Evolutionary conservation across 2,888 invertebrate genomes (phyloP), one percentile per base, ranked within the genome.

Genomic region (Nephrotoma appendiculata): DNA sequence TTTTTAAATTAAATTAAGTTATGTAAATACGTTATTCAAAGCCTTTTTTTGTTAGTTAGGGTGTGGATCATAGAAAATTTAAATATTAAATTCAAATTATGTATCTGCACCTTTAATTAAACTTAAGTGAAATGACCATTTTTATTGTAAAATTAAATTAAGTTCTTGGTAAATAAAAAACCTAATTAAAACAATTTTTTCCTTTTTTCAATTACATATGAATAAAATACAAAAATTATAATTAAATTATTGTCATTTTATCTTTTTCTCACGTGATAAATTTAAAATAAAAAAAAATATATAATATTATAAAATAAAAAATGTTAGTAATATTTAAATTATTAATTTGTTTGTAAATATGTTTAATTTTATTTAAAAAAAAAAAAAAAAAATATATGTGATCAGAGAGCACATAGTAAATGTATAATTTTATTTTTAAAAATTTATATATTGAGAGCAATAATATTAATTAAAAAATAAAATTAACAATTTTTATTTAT

Each of bases 1-100:
- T 90, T 98, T 98, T 93, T 97, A 93, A 93, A 87, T 87, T 45
- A 43, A 41, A 52, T 31, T 71, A 71, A 31, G 43, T 57, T 86
- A 87, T 83, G 86, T 86, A 87, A 86, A 87, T 86, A 86, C 41
- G 83, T 87, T 86, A 86, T 86, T 86, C 86, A 83, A 87, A 31
- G 19, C 71, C 31, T 71, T 71, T 71, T 71, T 71, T 71, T 71
- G 71, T 71, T 71, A 71, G 71, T 71, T 71, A 31, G 71, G 71
- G 71, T 71, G 71, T 71, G 9, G 71, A 71, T 31, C 31, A 31
- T 71, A 4, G 19, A 71, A 5, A 31, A 71, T 71, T 71, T 31
- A 71, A 9, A 19, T 71, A 71, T 71, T 71, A 0, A 7, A 31
- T 71, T 71, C 9, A 71, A 71, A 31, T 31, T 19, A 12, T 71